Percentiles rank a stretch among this genome's conserved stretches.
phyloP scores from a whole-genome alignment of 2,797 vertebrate species.

The Huso huso region DNA sequence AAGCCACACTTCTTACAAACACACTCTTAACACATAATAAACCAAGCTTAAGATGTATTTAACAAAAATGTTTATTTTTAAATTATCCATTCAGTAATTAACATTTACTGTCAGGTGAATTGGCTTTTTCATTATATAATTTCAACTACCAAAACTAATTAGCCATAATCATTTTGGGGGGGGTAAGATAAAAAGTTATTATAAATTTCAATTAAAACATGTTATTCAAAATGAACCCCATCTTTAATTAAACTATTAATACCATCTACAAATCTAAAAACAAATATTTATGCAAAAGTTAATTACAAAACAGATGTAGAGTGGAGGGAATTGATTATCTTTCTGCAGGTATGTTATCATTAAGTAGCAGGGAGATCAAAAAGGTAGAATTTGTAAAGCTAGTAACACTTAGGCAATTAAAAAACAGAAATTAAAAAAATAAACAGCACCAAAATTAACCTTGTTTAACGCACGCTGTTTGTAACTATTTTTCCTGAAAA shows the following conservation, averaged over 20 bases:
- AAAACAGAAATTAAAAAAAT: no score
- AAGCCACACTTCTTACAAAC: no score
- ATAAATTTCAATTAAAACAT: background rate
- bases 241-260: background rate
- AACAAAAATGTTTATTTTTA: no score
- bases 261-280: background rate
- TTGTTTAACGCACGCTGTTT: no score
- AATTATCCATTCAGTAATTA: background rate
- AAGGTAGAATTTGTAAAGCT: no score
- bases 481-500: no score
- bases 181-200: background rate
- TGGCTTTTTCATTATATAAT: conserved; percentile 2
- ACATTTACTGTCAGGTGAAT: background rate
- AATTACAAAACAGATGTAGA: background rate
- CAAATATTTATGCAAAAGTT: background rate
- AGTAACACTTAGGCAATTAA: no score
- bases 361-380: no score
- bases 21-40: no score
- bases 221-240: background rate
- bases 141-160: background rate
- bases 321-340: background rate
- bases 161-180: background rate
- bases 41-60: no score
- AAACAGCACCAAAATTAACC: no score
- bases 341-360: no score